These are phyloP conservation scores for Hydropsyche tenuis DNA, from an alignment of 1,140 invertebrate species.

Conservation along the genomic window DNA sequence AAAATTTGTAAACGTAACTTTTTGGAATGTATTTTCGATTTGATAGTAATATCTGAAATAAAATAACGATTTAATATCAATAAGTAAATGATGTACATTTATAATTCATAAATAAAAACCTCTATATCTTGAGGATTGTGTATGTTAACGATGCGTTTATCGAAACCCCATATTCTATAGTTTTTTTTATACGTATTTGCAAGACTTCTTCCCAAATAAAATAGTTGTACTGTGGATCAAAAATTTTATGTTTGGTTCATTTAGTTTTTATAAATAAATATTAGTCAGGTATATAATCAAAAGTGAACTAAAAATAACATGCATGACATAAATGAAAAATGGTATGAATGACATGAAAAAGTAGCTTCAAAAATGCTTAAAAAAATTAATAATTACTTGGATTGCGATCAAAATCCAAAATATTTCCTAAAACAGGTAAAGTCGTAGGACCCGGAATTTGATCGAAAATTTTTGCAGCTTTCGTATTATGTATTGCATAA, in stretches of 20 bases:
- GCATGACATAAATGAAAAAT: too few relatives aligned
- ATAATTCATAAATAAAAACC: not conserved
- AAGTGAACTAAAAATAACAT: not conserved
- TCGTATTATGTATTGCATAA: slow-evolving; percentile 6
- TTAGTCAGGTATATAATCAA: not conserved
- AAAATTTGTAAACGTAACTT: slow-evolving; percentile 60
- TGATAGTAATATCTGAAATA: slow-evolving; percentile 59
- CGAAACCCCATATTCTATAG: slow-evolving; percentile 8
- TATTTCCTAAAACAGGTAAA: slow-evolving; percentile 51
- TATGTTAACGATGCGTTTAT: not conserved
- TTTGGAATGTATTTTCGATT: slow-evolving; percentile 63
- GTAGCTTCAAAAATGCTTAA: too few relatives aligned
- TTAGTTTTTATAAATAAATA: not conserved
- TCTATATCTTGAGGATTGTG: slow-evolving; percentile 22
- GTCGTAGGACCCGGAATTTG: slow-evolving; percentile 52
- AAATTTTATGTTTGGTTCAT: not conserved
- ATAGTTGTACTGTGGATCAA: not conserved
- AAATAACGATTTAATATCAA: slow-evolving; percentile 18
- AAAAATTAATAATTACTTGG: slow-evolving; percentile 49
- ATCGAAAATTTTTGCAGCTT: slow-evolving; percentile 47
- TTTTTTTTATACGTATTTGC: not conserved
- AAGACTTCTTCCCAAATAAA: not conserved
- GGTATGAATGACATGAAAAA: too few relatives aligned
- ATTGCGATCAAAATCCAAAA: slow-evolving; percentile 51
- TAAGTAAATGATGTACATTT: not conserved